phyloP scores from a whole-genome alignment of 2,888 invertebrate genomes.

The Hemicrepidius hirtus region DNA sequence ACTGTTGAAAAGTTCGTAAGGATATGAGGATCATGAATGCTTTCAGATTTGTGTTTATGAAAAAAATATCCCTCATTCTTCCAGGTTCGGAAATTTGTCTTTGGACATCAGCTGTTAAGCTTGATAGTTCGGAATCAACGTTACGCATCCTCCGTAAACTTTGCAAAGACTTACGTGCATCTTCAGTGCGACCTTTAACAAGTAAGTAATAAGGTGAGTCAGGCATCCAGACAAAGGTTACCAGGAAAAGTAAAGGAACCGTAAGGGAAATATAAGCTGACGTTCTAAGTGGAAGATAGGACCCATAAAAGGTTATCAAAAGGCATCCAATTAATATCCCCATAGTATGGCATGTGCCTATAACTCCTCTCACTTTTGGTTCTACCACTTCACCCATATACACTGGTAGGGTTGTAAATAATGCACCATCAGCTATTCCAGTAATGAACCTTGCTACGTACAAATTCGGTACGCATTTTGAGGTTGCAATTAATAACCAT shows the following conservation, averaged over 20 bases:
- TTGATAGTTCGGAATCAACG: conserved; percentile 62
- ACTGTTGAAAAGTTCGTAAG: conserved; percentile 67
- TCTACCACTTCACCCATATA: conserved; percentile 59
- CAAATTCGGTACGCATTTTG: conserved; percentile 27
- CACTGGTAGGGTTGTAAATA: conserved; percentile 57
- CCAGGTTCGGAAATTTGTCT: conserved; percentile 68
- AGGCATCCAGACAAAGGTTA: conserved; percentile 71
- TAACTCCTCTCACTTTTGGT: conserved; percentile 57
- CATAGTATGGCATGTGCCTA: conserved; percentile 54
- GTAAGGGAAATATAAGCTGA: conserved; percentile 50
- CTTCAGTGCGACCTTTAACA: conserved; percentile 61
- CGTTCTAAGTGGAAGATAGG: conserved; percentile 32
- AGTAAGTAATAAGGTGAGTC: conserved; percentile 76
- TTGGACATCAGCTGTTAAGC: conserved; percentile 60
- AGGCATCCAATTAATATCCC: conserved; percentile 43
- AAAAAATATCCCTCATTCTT: conserved; percentile 74
- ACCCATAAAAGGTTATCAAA: conserved; percentile 62
- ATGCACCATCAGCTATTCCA: conserved; percentile 57
- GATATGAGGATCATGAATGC: conserved; percentile 78
- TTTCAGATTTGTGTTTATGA: conserved; percentile 76
- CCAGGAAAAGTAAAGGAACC: conserved; percentile 57
- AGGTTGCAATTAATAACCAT: conserved; percentile 59
- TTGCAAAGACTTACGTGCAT: conserved; percentile 59
- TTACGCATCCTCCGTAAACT: conserved; percentile 59
- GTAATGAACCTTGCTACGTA: conserved; percentile 52